Conservation (phyloP, 2,113 vertebrate species). For the Penelope pileata region DNA sequence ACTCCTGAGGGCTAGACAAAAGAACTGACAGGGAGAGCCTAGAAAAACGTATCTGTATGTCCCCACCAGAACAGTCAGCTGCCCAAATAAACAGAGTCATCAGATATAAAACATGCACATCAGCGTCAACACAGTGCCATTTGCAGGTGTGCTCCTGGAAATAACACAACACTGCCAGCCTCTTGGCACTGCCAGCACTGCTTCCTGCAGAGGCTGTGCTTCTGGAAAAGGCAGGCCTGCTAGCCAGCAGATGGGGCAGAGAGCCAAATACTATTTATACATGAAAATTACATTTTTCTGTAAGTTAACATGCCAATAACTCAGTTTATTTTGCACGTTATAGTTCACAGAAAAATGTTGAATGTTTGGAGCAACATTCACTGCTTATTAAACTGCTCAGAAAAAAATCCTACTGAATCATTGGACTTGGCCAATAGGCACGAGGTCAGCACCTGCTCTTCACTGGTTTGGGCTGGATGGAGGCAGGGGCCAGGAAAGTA, state of each 20-base stretch:
- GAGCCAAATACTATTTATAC: background rate
- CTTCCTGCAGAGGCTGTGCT: accelerated
- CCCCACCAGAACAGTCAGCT: background rate
- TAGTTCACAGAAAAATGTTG: background rate
- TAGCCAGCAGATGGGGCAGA: background rate
- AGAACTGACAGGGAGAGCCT: background rate
- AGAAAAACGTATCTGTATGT: background rate
- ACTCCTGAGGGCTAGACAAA: background rate
- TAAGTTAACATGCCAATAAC: background rate
- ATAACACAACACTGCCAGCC: background rate
- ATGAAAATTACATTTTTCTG: background rate
- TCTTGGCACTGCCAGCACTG: background rate
- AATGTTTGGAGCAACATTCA: background rate
- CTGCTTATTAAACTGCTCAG: background rate
- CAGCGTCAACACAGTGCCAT: background rate
- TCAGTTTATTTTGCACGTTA: background rate
- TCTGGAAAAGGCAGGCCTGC: background rate
- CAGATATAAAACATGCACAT: background rate
- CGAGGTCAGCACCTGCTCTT: background rate
- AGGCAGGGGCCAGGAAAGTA: background rate
- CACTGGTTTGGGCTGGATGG: accelerated
- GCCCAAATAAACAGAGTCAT: background rate
- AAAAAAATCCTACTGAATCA: background rate
- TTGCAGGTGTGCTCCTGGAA: background rate
- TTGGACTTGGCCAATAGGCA: accelerated